These are phyloP conservation scores for Hypothenemus hampei DNA, from an alignment of 1,140 invertebrate genomes.

Conservation along the genomic window DNA sequence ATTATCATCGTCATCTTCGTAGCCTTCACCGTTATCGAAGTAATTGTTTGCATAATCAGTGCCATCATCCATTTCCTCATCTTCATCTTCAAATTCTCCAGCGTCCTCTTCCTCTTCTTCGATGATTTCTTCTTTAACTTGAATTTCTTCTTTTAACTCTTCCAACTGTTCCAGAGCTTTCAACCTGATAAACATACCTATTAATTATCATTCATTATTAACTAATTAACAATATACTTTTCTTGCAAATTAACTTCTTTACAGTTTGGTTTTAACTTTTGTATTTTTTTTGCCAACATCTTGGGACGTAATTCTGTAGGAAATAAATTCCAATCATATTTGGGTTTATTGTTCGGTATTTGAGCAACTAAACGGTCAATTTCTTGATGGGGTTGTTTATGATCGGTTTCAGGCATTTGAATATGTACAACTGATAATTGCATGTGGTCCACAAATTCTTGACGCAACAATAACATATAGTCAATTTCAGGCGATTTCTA, in stretches of 20 bases:
- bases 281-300: conserved; percentile 38
- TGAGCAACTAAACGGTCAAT: conserved; percentile 59
- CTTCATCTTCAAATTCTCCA: conserved; percentile 51
- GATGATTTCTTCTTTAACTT: conserved; percentile 46
- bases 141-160: conserved; percentile 46
- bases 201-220: too few relatives aligned
- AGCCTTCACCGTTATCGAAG: conserved; percentile 83
- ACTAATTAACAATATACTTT: conserved; percentile 32
- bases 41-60: conserved; percentile 79
- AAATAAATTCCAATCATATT: conserved; percentile 55
- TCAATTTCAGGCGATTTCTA: conserved; percentile 46
- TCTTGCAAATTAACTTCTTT: conserved; percentile 46
- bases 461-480: conserved; percentile 57
- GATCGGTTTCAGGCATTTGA: conserved; percentile 39
- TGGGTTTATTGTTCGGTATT: conserved; percentile 42
- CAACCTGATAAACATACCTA: conserved; percentile 30
- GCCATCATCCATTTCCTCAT: conserved; percentile 67
- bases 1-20: conserved; percentile 82
- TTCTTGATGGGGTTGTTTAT: conserved; percentile 59
- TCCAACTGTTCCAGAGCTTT: conserved; percentile 57
- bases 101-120: conserved; percentile 52
- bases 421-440: conserved; percentile 52
- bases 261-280: background rate
- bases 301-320: conserved; percentile 54
- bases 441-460: conserved; percentile 56